Percentiles rank a stretch among this genome's conserved stretches.
Evolutionary conservation across 1,140 invertebrate genomes (phyloP).

Genomic region (Bombus waltoni): DNA sequence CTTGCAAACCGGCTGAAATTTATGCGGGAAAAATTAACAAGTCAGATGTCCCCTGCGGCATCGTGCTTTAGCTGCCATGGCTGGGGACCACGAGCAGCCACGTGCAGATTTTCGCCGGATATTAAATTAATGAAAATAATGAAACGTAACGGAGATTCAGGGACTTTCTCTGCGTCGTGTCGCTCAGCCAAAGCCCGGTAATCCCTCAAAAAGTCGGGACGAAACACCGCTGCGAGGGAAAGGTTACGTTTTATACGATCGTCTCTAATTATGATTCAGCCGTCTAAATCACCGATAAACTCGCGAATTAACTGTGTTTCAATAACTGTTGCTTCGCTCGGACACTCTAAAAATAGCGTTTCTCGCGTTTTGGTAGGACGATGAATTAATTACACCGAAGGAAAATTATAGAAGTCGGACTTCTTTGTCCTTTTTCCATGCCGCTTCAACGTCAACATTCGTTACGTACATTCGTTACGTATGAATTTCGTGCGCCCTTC

Average conservation of each 20-base stretch:
- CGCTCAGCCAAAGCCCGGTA: conserved; percentile 40
- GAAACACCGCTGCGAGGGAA: conserved; percentile 42
- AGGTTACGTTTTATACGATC: not conserved
- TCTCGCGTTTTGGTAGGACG: not conserved
- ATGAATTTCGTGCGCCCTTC: no score
- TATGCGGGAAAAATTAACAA: conserved; percentile 83
- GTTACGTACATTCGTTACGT: no score
- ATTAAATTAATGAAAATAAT: conserved; percentile 81
- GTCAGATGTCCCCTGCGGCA: conserved; percentile 76
- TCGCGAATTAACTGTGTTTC: not conserved
- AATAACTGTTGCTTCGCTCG: not conserved
- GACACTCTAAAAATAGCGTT: no score
- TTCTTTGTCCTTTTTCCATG: not conserved
- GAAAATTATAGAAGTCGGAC: not conserved
- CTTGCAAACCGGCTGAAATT: conserved; percentile 75
- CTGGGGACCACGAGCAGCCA: not conserved
- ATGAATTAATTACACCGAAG: not conserved
- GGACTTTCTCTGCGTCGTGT: not conserved
- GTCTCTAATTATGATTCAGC: conserved; percentile 4
- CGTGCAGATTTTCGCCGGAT: conserved; percentile 48
- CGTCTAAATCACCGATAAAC: not conserved
- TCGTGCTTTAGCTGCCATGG: not conserved
- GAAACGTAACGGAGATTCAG: conserved; percentile 73
- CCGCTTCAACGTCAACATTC: no score
- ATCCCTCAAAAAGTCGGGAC: conserved; percentile 69